Evolutionary conservation across 2,888 invertebrate genomes (phyloP).

Genomic region (Diarsia brunnea): DNA sequence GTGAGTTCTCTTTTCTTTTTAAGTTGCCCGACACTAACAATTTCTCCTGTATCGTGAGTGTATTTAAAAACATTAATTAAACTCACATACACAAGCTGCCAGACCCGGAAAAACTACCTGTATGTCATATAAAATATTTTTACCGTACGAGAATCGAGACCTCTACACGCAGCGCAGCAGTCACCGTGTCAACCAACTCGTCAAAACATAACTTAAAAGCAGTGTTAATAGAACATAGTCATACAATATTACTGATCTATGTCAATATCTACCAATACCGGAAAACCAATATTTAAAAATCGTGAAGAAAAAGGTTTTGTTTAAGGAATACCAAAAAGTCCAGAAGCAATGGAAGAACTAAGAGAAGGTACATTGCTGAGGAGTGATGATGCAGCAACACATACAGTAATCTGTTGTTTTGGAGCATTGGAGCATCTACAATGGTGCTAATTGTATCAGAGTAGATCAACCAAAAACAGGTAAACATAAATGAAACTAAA

Average conservation of each 20-base stretch:
- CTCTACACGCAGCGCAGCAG: not conserved
- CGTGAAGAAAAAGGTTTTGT: not conserved
- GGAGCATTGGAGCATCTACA: slow-evolving; percentile 68
- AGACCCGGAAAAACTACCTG: not conserved
- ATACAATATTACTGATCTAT: not conserved
- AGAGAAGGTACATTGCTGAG: not conserved
- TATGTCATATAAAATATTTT: not conserved
- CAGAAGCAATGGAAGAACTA: slow-evolving; percentile 69
- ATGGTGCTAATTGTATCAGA: slow-evolving; percentile 50
- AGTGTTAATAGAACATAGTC: not conserved
- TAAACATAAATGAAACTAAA: not conserved
- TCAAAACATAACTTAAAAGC: too few relatives aligned
- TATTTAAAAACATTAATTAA: not conserved
- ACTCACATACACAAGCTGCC: not conserved
- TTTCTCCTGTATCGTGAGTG: not conserved
- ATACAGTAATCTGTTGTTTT: slow-evolving; percentile 72
- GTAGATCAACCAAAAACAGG: slow-evolving; percentile 14
- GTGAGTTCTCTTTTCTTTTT: slow-evolving; percentile 31
- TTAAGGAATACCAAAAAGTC: slow-evolving; percentile 65
- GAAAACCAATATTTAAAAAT: not conserved
- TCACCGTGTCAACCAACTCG: not conserved
- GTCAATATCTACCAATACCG: not conserved
- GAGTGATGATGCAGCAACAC: slow-evolving; percentile 46
- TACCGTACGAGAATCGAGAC: not conserved
- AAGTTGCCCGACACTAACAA: not conserved